Evolutionary conservation across 2,888 invertebrate genomes (phyloP).

Genomic region (Volucella bombylans): DNA sequence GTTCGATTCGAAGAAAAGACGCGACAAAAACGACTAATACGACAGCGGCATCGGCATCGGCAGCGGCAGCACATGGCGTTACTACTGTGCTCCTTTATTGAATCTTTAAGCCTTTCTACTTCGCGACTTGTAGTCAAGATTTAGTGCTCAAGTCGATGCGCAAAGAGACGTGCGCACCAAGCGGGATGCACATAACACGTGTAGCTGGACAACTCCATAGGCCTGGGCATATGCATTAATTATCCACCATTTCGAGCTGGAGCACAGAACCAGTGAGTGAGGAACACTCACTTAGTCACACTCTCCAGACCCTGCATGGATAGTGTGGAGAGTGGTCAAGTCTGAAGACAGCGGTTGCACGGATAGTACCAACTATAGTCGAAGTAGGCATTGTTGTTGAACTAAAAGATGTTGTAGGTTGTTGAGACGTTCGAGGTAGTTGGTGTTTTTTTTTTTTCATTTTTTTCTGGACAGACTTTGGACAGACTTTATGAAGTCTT

Average conservation of each 20-base stretch:
- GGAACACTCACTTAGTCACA: conserved; percentile 69
- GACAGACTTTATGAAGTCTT: conserved; percentile 62
- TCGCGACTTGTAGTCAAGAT: conserved; percentile 54
- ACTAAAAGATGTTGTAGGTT: conserved; percentile 20
- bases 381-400: conserved; percentile 33
- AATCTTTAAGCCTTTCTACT: conserved; percentile 63
- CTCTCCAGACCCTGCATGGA: conserved; percentile 4
- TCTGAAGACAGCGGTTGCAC: background rate
- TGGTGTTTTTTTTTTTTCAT: conserved; percentile 10
- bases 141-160: conserved; percentile 55
- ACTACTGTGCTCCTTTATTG: conserved; percentile 67
- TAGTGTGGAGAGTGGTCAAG: background rate
- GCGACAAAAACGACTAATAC: conserved; percentile 7
- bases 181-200: conserved; percentile 62
- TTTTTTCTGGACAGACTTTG: background rate
- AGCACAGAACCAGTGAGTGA: conserved; percentile 58
- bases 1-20: conserved; percentile 40
- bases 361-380: background rate
- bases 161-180: conserved; percentile 33
- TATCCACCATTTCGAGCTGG: conserved; percentile 58
- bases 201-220: conserved; percentile 68
- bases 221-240: conserved; percentile 66
- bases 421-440: background rate
- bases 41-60: background rate
- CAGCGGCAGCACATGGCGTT: conserved; percentile 22